phyloP scores from a whole-genome alignment of 1,140 invertebrate genomes.

The Mylabris phalerata region DNA sequence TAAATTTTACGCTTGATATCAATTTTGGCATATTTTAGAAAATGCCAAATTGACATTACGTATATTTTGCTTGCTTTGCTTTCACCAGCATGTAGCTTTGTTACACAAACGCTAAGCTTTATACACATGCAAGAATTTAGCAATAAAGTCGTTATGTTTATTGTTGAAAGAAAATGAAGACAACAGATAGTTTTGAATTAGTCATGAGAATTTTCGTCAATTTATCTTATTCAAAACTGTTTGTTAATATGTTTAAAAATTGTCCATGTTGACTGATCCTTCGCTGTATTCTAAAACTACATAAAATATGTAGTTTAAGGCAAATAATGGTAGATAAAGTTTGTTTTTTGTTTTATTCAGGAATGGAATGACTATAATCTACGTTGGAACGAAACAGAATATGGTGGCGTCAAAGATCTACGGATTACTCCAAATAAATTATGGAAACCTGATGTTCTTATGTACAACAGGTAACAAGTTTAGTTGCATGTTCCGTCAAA shows the following conservation, averaged over 20 bases:
- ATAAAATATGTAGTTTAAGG: background rate
- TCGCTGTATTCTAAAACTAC: background rate
- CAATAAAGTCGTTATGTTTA: constrained; percentile 7
- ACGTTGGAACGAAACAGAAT: constrained; percentile 93
- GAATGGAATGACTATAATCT: constrained; percentile 99
- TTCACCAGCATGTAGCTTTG: constrained; percentile 9
- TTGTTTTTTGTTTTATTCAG: constrained; percentile 48
- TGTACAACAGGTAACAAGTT: constrained; percentile 90
- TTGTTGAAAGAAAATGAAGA: background rate
- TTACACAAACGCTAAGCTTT: constrained; percentile 5
- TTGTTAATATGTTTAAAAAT: background rate
- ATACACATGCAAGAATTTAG: constrained; percentile 2
- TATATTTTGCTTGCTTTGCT: background rate
- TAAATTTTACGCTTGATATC: background rate
- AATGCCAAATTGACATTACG: background rate
- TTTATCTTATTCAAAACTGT: constrained; percentile 1
- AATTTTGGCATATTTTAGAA: background rate
- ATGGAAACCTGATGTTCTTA: constrained; percentile 98
- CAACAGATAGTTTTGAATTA: constrained; percentile 1
- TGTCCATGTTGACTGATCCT: background rate
- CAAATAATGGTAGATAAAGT: background rate
- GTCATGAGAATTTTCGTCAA: background rate
- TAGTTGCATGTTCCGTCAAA: constrained; percentile 18
- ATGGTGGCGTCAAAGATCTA: constrained; percentile 92
- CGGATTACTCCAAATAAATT: constrained; percentile 92